phyloP scores from a whole-genome alignment of 64 coral and sea anemone species.

The Actinia equina region DNA sequence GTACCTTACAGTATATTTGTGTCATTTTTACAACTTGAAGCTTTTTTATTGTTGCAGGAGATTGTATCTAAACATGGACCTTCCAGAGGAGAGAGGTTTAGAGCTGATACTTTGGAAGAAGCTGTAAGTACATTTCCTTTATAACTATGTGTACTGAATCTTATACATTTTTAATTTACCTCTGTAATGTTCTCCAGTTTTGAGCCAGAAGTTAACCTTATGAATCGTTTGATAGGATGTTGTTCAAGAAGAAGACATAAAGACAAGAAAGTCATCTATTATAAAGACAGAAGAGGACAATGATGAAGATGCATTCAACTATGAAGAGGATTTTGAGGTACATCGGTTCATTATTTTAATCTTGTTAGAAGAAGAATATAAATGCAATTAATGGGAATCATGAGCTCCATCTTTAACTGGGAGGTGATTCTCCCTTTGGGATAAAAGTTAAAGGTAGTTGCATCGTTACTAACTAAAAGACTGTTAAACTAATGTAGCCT shows the following conservation, averaged over 20 bases:
- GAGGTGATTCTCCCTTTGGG: too few relatives aligned
- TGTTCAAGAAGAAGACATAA: constrained; percentile 63
- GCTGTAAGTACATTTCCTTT: constrained; percentile 55
- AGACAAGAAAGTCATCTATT: constrained; percentile 36
- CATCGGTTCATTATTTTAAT: background rate
- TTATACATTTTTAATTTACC: too few relatives aligned
- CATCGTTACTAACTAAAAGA: too few relatives aligned
- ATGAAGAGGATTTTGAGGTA: constrained; percentile 98
- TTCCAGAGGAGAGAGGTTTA: constrained; percentile 31
- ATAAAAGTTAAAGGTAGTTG: too few relatives aligned
- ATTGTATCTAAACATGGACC: background rate
- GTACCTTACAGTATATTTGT: background rate
- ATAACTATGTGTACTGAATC: too few relatives aligned
- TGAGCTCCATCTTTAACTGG: too few relatives aligned
- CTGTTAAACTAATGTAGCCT: too few relatives aligned
- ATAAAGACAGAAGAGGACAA: constrained; percentile 68
- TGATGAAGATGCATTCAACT: constrained; percentile 71
- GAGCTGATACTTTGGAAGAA: constrained; percentile 80
- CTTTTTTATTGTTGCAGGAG: background rate
- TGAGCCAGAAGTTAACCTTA: too few relatives aligned
- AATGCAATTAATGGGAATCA: too few relatives aligned
- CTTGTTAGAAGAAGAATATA: too few relatives aligned
- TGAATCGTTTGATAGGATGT: constrained; percentile 36
- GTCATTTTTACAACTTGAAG: too few relatives aligned
- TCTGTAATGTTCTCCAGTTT: too few relatives aligned